Evolutionary conservation across 2,888 invertebrate genomes (phyloP), one percentile per base, ranked within the genome.

Genomic region (Cremastinae sp.): DNA sequence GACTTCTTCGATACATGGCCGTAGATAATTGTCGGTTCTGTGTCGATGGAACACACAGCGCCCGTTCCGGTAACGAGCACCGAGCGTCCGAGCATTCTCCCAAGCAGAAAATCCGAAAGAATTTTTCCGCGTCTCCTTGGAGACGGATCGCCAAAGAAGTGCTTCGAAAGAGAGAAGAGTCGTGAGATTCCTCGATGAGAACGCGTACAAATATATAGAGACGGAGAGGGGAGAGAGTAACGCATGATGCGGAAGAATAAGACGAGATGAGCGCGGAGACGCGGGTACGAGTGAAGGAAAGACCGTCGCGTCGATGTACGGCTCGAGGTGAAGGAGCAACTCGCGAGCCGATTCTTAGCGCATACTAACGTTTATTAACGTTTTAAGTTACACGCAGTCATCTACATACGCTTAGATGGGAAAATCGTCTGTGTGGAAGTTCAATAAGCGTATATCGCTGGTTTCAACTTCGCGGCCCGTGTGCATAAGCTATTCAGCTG

Each of bases 341-440:
- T 66, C 66, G 51, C 59, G 62, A 68, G 72, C 35, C 59, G 73
- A 76, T 76, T 73, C 59, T 64, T 28, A 53, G 73, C 69, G 76
- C 69, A 76, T 76, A 73, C 76, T 73, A 72, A 70, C 76, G 76
- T 76, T 76, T 76, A 73, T 76, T 73, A 73, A 76, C 76, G 76
- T 73, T 76, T 69, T 69, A 76, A 72, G 72, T 73, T 73, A 65
- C 61, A 59, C 69, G 43, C 69, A 39, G 41, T 65, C 65, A 28
- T 45, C 53, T 43, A 28, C 28, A 28, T 8, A 59, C 45, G 55
- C 35, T 61, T 18, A 61, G 16, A 22, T 10, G 49, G 18, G n/a
- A 20, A 41, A 7, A 9, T 45, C 20, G 14, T 66, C 14, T 68
- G 47, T 39, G 14, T 51, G 35, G 45, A 16, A 14, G 47, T 22